Base-by-base conservation (phyloP, 2,888 invertebrate species). In the Tachina grossa region DNA sequence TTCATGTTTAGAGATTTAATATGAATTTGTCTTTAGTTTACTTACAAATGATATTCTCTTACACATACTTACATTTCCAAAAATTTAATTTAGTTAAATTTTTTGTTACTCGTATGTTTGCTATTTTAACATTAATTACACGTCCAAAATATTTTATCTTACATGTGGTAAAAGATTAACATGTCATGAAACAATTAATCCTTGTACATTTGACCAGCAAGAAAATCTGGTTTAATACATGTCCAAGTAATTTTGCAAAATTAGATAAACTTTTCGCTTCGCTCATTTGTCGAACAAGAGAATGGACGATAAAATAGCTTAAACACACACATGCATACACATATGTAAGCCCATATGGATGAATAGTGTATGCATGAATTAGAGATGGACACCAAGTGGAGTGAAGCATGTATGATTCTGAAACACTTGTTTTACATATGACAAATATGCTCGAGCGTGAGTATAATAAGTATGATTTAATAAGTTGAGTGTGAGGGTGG, bases 151-250 rank as follows among this genome's bases (percentile, higher is more conserved):
- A 22, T 22, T 51, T 78, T 61, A 61, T 68, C 51, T 68, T 81
- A n/a, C 68, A 53, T n/a, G 51, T 74, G 59, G 43, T 22, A n/a
- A 31, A 31, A 61, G 66, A 81, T 81, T 81, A 81, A 81, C 75
- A 53, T 75, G 61, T 68, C 75, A 75, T 65, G 63, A 74, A 43
- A 11, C 63, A 77, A 78, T 82, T 75, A 75, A 82, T 85, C 59
- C 65, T 45, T 55, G 55, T 57, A 53, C 68, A 43, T 55, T 74
- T 63, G 45, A 55, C 53, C 65, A 66, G 65, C 55, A 75, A 75
- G 59, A 51, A 71, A 75, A 79, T 65, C 74, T 71, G 16, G 49
- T 71, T 69, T 65, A 66, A 79, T 72, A 22, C 63, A 66, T 82
- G 71, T 85, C 39, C 16, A 69, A 71, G 16, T 63, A 85, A 79